Conservation (phyloP, 1,140 invertebrate species). For the Zaprionus lachaisei region DNA sequence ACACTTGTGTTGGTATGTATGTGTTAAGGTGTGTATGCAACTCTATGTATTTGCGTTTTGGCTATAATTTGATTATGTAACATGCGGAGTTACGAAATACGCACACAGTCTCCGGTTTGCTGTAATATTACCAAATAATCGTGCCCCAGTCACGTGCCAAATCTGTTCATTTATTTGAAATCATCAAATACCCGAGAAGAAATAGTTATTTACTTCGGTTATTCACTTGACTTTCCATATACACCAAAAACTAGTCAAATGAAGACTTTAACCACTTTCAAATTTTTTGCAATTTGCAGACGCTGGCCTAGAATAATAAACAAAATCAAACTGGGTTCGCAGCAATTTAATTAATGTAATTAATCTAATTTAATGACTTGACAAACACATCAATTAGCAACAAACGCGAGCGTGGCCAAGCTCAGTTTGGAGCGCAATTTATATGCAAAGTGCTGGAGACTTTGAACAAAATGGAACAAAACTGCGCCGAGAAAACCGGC, state of each 20-base stretch:
- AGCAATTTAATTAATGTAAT: constrained; percentile 82
- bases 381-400: constrained; percentile 83
- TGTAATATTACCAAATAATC: constrained; percentile 13
- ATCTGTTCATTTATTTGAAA: constrained; percentile 27
- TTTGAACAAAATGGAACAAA: constrained; percentile 51
- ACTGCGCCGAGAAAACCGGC: constrained; percentile 15
- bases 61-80: constrained; percentile 63
- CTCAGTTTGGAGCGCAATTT: constrained; percentile 62
- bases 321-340: constrained; percentile 34
- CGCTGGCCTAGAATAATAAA: constrained; percentile 19
- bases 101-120: constrained; percentile 14
- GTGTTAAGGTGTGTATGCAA: background rate
- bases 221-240: background rate
- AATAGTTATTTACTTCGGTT: background rate
- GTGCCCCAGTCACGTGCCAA: constrained; percentile 32
- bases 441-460: constrained; percentile 75
- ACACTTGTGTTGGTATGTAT: background rate
- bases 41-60: constrained; percentile 32
- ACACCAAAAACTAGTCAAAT: too few relatives aligned
- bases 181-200: background rate
- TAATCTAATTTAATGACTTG: constrained; percentile 84
- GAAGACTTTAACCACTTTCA: too few relatives aligned
- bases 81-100: constrained; percentile 21
- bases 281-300: constrained; percentile 4
- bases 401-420: constrained; percentile 32